Evolutionary conservation across 2,113 vertebrate genomes (phyloP), one percentile per base, ranked within the genome.

Genomic region (Lontra canadensis): DNA sequence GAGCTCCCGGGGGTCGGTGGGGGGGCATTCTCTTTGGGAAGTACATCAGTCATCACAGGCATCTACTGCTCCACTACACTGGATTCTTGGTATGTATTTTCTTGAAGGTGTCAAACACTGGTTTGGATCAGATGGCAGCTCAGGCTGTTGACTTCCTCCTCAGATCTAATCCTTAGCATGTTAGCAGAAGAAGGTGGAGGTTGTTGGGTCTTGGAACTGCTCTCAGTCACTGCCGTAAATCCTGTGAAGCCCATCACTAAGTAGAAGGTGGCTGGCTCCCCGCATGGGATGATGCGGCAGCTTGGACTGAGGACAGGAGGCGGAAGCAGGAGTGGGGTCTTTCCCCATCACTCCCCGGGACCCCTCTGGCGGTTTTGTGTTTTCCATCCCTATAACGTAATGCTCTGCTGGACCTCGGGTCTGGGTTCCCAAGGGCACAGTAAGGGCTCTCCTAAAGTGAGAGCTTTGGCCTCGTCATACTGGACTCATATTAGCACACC

Each of bases 1-100:
- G 67, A 57, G 39, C 17, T 25, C 49, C 3, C 0, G 7, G 7
- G 23, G 4, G 2, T 1, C 18, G 1, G 23, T 42, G 10, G 34
- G 31, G 57, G 12, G 3, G 23, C 59, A 7, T 20, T 79, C 34
- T 59, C 52, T 82, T 59, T 78, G 0, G n/a, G 71, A 44, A 87
- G 36, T 4, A 8, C n/a, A 9, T 21, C 13, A 25, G 61, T 74
- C 14, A 1, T 69, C 90, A 6, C 42, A 42, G 74, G 67, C 9
- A 12, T 34, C 36, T 13, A 34, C 4, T 31, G n/a, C 6, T n/a
- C 47, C 31, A 39, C 71, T 57, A n/a, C 8, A 5, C 26, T 95
- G 13, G 25, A 87, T 49, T 79, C 78, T 93, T 59, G n/a, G 47
- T 39, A 23, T 39, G 11, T 44, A 55, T 90, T 55, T 65, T 83